A percentile compares a stretch with the other conserved stretches of the same genome.
Evolutionary conservation across 2,797 vertebrate species (phyloP).

Genomic region (Megalops cyprinoides): DNA sequence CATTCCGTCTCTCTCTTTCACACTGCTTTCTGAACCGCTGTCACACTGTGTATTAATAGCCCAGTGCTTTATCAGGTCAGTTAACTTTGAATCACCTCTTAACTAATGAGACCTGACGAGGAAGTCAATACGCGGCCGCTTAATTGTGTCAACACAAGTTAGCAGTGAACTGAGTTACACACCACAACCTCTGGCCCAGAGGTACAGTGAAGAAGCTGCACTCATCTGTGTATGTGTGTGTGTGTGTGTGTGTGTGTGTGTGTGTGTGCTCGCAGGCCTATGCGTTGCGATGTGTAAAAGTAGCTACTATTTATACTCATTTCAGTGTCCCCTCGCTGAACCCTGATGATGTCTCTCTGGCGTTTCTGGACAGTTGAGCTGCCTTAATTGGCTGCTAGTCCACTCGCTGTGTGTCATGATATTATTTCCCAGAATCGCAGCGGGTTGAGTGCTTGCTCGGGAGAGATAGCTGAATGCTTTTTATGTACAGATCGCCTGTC

Average conservation of each 20-base stretch:
- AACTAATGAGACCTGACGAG: conserved; percentile 53
- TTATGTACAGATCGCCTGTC: not conserved
- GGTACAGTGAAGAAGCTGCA: conserved; percentile 60
- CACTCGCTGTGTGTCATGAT: conserved; percentile 17
- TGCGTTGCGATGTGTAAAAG: not conserved
- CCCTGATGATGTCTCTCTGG: conserved; percentile 45
- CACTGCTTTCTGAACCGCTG: not conserved
- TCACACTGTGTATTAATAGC: conserved; percentile 26
- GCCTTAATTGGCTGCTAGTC: conserved; percentile 43
- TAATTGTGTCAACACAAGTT: conserved; percentile 63
- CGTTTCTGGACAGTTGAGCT: conserved; percentile 56
- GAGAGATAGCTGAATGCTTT: conserved; percentile 1
- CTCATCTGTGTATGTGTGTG: conserved; percentile 41
- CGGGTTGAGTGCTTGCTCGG: not conserved
- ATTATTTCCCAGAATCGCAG: conserved; percentile 13
- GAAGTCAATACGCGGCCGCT: conserved; percentile 54
- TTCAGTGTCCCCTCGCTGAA: conserved; percentile 51
- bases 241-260: conserved; percentile 24
- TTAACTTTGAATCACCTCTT: conserved; percentile 51
- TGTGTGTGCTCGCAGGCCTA: not conserved
- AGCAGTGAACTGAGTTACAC: conserved; percentile 61
- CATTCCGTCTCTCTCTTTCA: not conserved
- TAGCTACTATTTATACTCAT: conserved; percentile 33
- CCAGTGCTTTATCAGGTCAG: conserved; percentile 49
- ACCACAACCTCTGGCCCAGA: conserved; percentile 45